Evolutionary conservation across 1,140 invertebrate species (phyloP).

Genomic region (Lepidurus arcticus): DNA sequence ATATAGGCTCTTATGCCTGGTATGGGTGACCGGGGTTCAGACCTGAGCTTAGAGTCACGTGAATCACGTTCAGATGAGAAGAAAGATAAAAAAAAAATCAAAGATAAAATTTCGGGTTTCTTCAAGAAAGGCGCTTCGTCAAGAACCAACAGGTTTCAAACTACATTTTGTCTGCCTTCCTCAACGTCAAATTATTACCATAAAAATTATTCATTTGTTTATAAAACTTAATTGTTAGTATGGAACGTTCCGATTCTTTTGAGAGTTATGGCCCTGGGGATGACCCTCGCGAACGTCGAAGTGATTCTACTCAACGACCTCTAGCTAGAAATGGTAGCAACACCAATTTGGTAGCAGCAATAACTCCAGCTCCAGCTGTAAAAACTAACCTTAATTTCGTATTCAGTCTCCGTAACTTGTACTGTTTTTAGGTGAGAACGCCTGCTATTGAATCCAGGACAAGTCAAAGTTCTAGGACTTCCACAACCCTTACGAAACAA

Average conservation of each 20-base stretch:
- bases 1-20: conserved; percentile 36
- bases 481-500: background rate
- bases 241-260: conserved; percentile 32
- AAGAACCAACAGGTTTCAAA: conserved; percentile 58
- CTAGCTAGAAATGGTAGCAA: conserved; percentile 33
- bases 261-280: conserved; percentile 3
- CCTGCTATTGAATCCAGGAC: background rate
- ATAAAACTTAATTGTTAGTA: background rate
- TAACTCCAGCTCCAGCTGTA: background rate
- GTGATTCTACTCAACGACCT: conserved; percentile 35
- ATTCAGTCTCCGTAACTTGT: too few relatives aligned
- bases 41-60: conserved; percentile 57
- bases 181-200: background rate
- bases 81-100: conserved; percentile 66
- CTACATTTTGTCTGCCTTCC: background rate
- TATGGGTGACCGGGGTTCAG: conserved; percentile 63
- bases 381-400: background rate
- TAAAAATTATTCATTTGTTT: background rate
- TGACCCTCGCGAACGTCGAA: background rate
- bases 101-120: conserved; percentile 71
- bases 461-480: background rate
- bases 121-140: conserved; percentile 62
- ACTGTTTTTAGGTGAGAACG: background rate
- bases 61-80: conserved; percentile 47
- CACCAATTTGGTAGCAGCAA: background rate